Percentiles rank a stretch among this genome's conserved stretches.
Evolutionary conservation across 2,797 vertebrate species (phyloP).

Genomic region (Falco concolor): DNA sequence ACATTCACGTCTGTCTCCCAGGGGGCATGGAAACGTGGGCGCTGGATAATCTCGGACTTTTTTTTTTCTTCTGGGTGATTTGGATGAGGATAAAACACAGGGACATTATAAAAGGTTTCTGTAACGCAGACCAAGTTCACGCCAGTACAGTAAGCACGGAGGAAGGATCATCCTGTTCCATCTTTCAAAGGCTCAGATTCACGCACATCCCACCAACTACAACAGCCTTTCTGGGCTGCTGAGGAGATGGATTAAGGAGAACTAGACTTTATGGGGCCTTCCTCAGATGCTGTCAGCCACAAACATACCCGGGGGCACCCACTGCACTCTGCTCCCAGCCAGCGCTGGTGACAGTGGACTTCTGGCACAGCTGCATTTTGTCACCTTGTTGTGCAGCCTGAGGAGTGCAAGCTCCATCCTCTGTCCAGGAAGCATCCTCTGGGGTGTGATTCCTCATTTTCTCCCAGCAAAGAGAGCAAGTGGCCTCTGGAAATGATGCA

Average conservation of each 20-base stretch:
- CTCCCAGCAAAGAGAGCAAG: neutral
- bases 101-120: neutral
- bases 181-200: neutral
- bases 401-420: neutral
- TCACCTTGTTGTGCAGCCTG: neutral
- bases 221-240: neutral
- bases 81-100: neutral
- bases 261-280: neutral
- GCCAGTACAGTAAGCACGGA: rapidly evolving
- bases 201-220: neutral
- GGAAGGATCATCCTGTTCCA: rapidly evolving
- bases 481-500: neutral
- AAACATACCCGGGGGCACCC: rapidly evolving
- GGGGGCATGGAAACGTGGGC: rapidly evolving
- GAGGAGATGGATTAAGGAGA: neutral
- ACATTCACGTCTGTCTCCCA: neutral
- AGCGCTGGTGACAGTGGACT: neutral
- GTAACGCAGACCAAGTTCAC: neutral
- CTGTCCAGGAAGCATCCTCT: neutral
- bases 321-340: neutral
- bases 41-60: neutral
- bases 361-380: neutral
- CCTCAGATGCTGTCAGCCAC: neutral
- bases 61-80: neutral
- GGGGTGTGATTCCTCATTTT: neutral